Base-by-base conservation (phyloP, 2,113 vertebrate genomes). In the Leptosomus discolor region DNA sequence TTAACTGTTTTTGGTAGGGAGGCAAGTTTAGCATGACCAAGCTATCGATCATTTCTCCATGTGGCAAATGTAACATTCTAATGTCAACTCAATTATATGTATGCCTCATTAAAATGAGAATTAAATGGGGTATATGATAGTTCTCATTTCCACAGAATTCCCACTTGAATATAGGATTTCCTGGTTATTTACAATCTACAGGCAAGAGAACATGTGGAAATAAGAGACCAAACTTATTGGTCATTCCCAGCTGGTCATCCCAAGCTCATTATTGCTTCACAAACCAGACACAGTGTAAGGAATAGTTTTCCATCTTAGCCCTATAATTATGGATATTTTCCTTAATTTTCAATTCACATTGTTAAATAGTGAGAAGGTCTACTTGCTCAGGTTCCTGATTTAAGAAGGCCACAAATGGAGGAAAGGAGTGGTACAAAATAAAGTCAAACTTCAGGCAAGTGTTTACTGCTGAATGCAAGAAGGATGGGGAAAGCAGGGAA, bases 81-180 rank as follows among this genome's bases (percentile, higher is more conserved):
- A 90, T 70, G 68, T 90, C 83, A 96, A 79, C 1, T 12, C 54
- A 93, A 94, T 92, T 93, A 86, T 68, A 60, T 41, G 34, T 37
- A 80, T 74, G 64, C 36, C 56, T 94, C 88, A 92, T 94, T 96
- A 94, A 94, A 97, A 87, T 39, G 22, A 65, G 58, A 54, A 83
- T 88, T 97, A 95, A 95, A 95, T 92, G 29, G 51, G 74, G 24
- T 86, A 81, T 90, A 58, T 90, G 71, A 88, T 95, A 90, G 71
- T 15, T 93, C 71, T 93, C 58, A 73, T 97, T 94, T 91, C 79
- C 82, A 97, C 57, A 71, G 39, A 90, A 95, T 86, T 92, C 90
- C 88, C 75, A 29, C 39, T 48, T 83, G 71, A 84, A 75, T 90
- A 43, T 67, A 58, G 39, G 64, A 78, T 88, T 91, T 88, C 71